Conservation (phyloP, 2,797 vertebrate species). For the Liparis tanakae region DNA sequence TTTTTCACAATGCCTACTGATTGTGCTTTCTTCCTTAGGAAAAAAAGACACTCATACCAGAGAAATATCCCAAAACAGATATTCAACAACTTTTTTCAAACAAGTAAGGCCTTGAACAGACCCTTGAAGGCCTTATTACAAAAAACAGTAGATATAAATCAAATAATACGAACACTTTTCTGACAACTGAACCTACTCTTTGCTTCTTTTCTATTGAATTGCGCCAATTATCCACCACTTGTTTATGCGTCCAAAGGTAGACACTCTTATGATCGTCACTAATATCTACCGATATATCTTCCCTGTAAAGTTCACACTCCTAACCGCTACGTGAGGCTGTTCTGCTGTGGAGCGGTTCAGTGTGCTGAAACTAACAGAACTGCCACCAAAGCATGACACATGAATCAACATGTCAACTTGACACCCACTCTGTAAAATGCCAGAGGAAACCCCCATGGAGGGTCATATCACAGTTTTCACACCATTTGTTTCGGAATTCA, state of each 20-base stretch:
- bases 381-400: slow-evolving; percentile 25
- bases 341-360: slow-evolving; percentile 12
- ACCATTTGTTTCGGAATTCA: slow-evolving; percentile 56
- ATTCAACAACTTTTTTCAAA: background rate
- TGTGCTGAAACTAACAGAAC: slow-evolving; percentile 29
- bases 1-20: background rate
- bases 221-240: background rate
- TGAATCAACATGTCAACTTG: slow-evolving; percentile 39
- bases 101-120: background rate
- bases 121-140: background rate
- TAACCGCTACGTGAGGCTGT: background rate
- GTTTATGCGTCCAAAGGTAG: background rate
- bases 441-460: slow-evolving; percentile 61
- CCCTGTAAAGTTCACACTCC: background rate
- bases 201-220: background rate
- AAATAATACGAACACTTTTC: background rate
- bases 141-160: background rate
- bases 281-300: background rate
- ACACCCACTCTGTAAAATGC: slow-evolving; percentile 49
- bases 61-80: background rate
- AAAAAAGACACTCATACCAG: background rate
- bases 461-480: slow-evolving; percentile 49
- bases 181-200: background rate
- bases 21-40: background rate
- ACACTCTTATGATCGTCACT: background rate